phyloP scores from a whole-genome alignment of 2,113 vertebrate genomes.

The Osmerus mordax region DNA sequence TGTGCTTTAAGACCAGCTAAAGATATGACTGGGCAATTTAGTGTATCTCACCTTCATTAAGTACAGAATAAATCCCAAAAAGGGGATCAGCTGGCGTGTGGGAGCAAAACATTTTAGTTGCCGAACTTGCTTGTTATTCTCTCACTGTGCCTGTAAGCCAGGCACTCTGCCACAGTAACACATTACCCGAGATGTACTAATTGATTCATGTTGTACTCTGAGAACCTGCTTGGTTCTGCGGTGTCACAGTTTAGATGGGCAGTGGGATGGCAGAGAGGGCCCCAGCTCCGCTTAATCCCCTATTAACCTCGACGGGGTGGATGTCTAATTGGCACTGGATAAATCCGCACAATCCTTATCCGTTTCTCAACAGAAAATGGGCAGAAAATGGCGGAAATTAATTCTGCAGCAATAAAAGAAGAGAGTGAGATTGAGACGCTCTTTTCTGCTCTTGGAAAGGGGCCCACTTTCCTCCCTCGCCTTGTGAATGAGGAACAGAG shows the following conservation, averaged over 20 bases:
- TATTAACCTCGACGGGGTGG: conserved; percentile 54
- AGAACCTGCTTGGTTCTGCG: conserved; percentile 22
- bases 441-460: too few relatives aligned
- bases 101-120: too few relatives aligned
- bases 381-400: conserved; percentile 25
- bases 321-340: conserved; percentile 38
- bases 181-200: neutral
- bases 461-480: too few relatives aligned
- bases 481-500: neutral
- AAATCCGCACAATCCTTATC: conserved; percentile 39
- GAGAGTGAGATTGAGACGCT: too few relatives aligned
- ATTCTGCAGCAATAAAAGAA: conserved; percentile 4
- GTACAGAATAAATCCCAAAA: too few relatives aligned
- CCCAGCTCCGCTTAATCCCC: conserved; percentile 46
- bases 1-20: too few relatives aligned
- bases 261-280: conserved; percentile 13
- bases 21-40: too few relatives aligned
- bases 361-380: conserved; percentile 27
- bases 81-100: too few relatives aligned
- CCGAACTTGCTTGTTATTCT: too few relatives aligned
- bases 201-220: conserved; percentile 10
- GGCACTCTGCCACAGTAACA: too few relatives aligned
- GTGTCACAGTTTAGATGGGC: conserved; percentile 8
- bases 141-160: too few relatives aligned
- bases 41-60: too few relatives aligned